Evolutionary conservation across 2,113 vertebrate genomes (phyloP).

Genomic region (Symphodus melops): DNA sequence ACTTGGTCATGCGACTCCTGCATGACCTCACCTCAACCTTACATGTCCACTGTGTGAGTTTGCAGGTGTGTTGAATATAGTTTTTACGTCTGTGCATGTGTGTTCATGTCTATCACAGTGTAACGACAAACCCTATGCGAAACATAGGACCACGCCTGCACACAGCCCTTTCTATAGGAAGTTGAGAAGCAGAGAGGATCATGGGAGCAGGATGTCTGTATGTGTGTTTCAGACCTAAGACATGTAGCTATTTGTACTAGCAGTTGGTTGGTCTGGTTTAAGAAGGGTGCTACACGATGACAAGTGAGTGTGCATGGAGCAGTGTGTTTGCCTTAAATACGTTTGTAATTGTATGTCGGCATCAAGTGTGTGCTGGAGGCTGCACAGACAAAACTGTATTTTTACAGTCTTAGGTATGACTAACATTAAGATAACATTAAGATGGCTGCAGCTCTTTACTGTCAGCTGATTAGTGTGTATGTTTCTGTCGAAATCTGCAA

Average conservation of each 20-base stretch:
- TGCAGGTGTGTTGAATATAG: slow-evolving; percentile 4
- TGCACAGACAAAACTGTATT: too few relatives aligned
- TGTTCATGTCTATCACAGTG: slow-evolving; percentile 11
- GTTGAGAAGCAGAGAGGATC: slow-evolving; percentile 5
- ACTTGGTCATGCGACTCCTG: slow-evolving; percentile 19
- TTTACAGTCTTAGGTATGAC: too few relatives aligned
- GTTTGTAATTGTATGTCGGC: too few relatives aligned
- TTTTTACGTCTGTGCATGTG: slow-evolving; percentile 5
- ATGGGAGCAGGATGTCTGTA: slow-evolving; percentile 22
- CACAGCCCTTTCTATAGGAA: background rate
- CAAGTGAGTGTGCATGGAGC: slow-evolving; percentile 56
- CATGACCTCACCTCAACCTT: slow-evolving; percentile 38
- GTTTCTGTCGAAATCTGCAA: slow-evolving; percentile 82
- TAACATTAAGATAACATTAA: too few relatives aligned
- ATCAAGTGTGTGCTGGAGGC: too few relatives aligned
- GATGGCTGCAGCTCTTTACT: slow-evolving; percentile 2
- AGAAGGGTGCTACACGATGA: slow-evolving; percentile 3
- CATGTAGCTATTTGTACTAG: slow-evolving; percentile 3
- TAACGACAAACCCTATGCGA: slow-evolving; percentile 11
- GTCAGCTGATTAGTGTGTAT: background rate
- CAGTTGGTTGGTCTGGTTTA: slow-evolving; percentile 15
- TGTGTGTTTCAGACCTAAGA: background rate
- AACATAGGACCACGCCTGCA: slow-evolving; percentile 20
- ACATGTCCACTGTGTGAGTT: slow-evolving; percentile 3
- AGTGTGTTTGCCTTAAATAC: too few relatives aligned